Conservation (phyloP, 2,797 vertebrate species). For the Tolypeutes matacus region DNA sequence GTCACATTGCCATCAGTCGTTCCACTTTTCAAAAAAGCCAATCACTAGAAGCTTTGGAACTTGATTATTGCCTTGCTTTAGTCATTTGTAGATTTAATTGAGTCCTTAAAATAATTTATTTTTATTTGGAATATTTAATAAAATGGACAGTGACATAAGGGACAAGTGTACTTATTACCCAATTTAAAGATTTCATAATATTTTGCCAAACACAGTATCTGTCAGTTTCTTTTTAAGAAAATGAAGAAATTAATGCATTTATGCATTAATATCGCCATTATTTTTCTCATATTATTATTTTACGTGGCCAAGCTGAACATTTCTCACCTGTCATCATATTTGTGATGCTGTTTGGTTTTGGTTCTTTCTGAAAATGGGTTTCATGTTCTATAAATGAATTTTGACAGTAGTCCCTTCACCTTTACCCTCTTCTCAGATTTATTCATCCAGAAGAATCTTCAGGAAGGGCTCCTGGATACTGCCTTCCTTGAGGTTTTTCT, state of each 20-base stretch:
- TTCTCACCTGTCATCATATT: neutral
- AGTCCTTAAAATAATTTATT: constrained; percentile 54
- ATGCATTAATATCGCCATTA: neutral
- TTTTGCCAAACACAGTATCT: constrained; percentile 39
- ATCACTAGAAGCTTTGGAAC: neutral
- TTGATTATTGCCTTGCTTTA: constrained; percentile 27
- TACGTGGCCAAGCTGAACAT: neutral
- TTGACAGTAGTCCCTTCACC: neutral
- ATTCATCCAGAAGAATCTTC: neutral
- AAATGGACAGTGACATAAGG: neutral
- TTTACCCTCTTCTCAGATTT: neutral
- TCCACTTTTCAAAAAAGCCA: constrained; percentile 32
- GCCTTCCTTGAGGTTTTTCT: neutral
- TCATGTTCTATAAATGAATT: neutral
- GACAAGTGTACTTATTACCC: neutral
- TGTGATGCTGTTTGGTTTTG: neutral
- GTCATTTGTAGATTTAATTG: constrained; percentile 6
- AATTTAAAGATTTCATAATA: neutral
- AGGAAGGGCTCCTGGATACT: neutral
- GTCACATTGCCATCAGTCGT: neutral
- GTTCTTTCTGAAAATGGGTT: constrained; percentile 33
- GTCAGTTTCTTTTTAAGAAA: constrained; percentile 37
- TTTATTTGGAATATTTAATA: constrained; percentile 39
- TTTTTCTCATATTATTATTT: constrained; percentile 20
- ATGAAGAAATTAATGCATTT: constrained; percentile 47